These are phyloP conservation scores for Anisognathus igniventris DNA, from an alignment of 2,797 vertebrate species.

Conservation along the genomic window DNA sequence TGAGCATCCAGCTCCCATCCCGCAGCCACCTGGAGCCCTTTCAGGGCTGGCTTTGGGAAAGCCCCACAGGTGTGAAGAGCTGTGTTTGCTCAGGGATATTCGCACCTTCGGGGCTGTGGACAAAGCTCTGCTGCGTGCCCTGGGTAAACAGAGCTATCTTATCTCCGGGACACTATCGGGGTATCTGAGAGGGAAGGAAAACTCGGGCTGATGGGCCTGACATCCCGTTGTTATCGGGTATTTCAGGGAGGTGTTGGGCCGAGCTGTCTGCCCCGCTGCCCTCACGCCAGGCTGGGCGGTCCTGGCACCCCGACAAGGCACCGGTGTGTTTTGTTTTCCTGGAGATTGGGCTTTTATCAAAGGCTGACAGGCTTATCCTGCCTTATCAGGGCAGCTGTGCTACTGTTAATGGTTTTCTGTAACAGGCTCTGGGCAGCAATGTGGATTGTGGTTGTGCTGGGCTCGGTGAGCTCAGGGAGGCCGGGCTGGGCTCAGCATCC, in stretches of 20 bases:
- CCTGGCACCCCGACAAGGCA: not conserved
- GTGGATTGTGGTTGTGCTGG: not conserved
- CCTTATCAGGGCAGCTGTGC: conserved; percentile 31
- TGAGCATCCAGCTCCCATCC: not conserved
- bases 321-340: not conserved
- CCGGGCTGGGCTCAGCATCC: not conserved
- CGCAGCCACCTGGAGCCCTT: fast-evolving
- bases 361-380: conserved; percentile 28
- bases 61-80: conserved; percentile 29
- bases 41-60: not conserved
- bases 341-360: conserved; percentile 1
- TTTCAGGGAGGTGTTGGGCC: not conserved
- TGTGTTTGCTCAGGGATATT: conserved; percentile 17
- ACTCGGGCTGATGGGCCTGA: not conserved
- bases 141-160: conserved; percentile 27
- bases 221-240: not conserved
- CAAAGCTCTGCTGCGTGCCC: conserved; percentile 14
- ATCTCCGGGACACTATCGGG: not conserved
- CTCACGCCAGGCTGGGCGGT: not conserved
- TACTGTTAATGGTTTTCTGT: conserved; percentile 14
- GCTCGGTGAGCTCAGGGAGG: fast-evolving
- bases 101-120: not conserved
- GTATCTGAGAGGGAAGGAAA: conserved; percentile 19
- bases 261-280: not conserved
- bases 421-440: not conserved